Evolutionary conservation across 1,140 invertebrate genomes (phyloP), one percentile per base, ranked within the genome.

Genomic region (Dryas iulia): DNA sequence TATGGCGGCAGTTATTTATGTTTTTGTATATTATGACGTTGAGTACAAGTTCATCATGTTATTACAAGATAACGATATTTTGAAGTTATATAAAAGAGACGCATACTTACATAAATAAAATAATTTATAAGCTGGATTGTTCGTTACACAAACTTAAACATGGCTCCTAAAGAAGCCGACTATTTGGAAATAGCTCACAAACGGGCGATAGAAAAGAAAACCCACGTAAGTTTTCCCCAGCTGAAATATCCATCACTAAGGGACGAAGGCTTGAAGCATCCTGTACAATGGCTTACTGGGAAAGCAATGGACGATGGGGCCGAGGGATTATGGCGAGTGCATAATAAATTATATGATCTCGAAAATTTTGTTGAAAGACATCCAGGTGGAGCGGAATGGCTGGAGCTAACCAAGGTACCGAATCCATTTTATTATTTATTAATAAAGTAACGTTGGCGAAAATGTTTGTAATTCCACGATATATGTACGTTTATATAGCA

Each of bases 301-400:
- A 96, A 96, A 79, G 91, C 91, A 52, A 75, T 89, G 28, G 94
- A 96, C 71, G 96, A 97, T 78, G 94, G 94, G 11, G 95, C 96
- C 0, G 95, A 96, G 82, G 94, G 94, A 6, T 87, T 97, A 0
- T 98, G 97, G 97, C 92, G 97, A 64, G 93, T 97, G 12, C 93
- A 95, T 71, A 93, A 97, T 85, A 92, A 92, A 39, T 91, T 98
- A 0, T 97, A 97, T 79, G 95, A 97, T 84, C 90, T 98, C 12
- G 92, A 86, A 4, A 86, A 92, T 18, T 98, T 96, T 77, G 84
- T 95, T 0, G 69, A 93, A 0, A 93, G 79, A 18, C 97, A 98
- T 93, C 97, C 97, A n/a, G 97, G 97, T 28, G 96, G 96, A 12
- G 58, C 84, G 8, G 94, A 96, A 78, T 97, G 96, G 96, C 82